These are phyloP conservation scores for Pardalotus punctatus DNA, from an alignment of 2,113 vertebrate genomes.

Conservation along the genomic window DNA sequence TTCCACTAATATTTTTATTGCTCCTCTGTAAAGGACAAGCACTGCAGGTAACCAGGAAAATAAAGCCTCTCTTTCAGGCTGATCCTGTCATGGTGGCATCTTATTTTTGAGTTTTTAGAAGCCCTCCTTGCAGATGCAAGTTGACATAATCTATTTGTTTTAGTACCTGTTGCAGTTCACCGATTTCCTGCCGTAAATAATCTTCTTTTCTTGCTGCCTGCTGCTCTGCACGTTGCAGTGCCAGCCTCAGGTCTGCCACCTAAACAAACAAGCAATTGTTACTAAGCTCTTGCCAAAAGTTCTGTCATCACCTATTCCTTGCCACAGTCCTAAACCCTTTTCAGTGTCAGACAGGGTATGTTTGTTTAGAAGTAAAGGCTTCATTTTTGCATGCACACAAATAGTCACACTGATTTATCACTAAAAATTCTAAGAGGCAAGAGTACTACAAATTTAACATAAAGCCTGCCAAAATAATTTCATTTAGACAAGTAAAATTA, in stretches of 20 bases:
- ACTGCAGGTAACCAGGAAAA: background rate
- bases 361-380: background rate
- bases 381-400: background rate
- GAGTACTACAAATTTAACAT: background rate
- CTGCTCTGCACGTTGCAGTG: conserved; percentile 91
- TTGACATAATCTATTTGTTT: background rate
- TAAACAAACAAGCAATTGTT: conserved; percentile 23
- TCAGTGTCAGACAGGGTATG: background rate
- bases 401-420: background rate
- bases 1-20: background rate
- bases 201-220: conserved; percentile 94
- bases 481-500: background rate
- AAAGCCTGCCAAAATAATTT: background rate
- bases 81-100: background rate
- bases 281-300: background rate
- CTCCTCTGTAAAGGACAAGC: background rate
- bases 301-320: background rate
- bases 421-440: background rate
- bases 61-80: background rate
- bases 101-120: background rate
- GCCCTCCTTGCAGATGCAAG: background rate
- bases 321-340: background rate
- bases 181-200: conserved; percentile 93
- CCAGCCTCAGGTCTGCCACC: conserved; percentile 91
- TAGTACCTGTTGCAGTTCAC: conserved; percentile 91